Percentiles rank a stretch among this genome's conserved stretches.
Conservation (phyloP, 2,888 invertebrate species). For the Acrocera orbiculus region DNA sequence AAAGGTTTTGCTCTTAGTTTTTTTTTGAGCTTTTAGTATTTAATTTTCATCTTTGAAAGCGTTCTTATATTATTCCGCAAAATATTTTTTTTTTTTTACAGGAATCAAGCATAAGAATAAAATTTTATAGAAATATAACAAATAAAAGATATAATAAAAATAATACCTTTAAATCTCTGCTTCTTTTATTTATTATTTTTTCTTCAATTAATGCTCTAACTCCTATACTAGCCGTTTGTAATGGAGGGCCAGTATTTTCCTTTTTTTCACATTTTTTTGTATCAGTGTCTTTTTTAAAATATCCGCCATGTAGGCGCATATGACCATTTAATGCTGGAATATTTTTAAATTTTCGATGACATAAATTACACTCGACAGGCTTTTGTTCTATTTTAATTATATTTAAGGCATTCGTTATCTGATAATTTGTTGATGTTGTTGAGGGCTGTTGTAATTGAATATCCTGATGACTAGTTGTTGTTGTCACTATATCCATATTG, state of each 20-base stretch:
- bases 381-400: conserved; percentile 46
- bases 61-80: too few species aligned
- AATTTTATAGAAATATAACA: too few species aligned
- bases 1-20: too few species aligned
- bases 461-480: conserved; percentile 18
- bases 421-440: conserved; percentile 18
- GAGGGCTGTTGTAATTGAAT: conserved; percentile 24
- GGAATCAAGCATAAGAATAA: too few species aligned
- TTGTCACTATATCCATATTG: neutral
- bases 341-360: conserved; percentile 92
- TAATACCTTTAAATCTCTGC: conserved; percentile 30
- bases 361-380: conserved; percentile 88
- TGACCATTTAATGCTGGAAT: conserved; percentile 95
- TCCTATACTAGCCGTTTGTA: conserved; percentile 84
- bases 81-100: too few species aligned
- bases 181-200: conserved; percentile 78
- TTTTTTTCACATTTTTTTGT: conserved; percentile 74
- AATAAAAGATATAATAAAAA: too few species aligned
- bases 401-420: conserved; percentile 23
- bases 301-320: conserved; percentile 94
- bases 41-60: too few species aligned
- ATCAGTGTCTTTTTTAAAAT: conserved; percentile 86
- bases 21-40: too few species aligned
- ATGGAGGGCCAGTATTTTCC: conserved; percentile 61
- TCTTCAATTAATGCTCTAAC: conserved; percentile 82